Conservation (phyloP, 2,888 invertebrate species). For the Gortyna flavago region DNA sequence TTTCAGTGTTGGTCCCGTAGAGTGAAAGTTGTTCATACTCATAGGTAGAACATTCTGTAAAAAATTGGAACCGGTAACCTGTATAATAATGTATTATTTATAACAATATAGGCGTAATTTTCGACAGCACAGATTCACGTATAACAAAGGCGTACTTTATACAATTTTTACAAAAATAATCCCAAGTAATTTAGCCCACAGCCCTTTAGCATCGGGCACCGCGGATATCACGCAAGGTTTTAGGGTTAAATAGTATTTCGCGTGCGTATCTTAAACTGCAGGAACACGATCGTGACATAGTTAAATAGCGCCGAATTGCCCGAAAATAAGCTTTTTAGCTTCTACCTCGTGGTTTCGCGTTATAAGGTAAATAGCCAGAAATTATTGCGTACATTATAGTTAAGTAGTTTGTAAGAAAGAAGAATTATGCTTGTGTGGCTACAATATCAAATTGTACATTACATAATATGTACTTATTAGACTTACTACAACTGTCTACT, state of each 20-base stretch:
- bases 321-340: conserved; percentile 38
- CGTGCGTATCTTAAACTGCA: conserved; percentile 61
- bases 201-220: conserved; percentile 12
- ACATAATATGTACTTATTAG: too few species aligned
- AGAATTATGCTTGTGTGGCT: not conserved
- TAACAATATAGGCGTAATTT: conserved; percentile 1
- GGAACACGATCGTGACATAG: conserved; percentile 60
- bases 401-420: not conserved
- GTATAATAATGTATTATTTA: too few species aligned
- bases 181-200: conserved; percentile 19
- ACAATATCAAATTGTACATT: not conserved
- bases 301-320: conserved; percentile 46
- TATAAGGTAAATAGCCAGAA: conserved; percentile 6
- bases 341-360: not conserved
- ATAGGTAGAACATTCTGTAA: too few species aligned
- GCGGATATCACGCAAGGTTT: conserved; percentile 47
- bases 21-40: too few species aligned
- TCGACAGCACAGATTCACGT: not conserved
- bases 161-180: not conserved
- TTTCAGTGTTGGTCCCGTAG: too few species aligned
- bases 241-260: conserved; percentile 72
- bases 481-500: too few species aligned
- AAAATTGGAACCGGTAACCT: too few species aligned
- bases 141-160: not conserved
- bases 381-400: not conserved